phyloP scores from a whole-genome alignment of 2,888 invertebrate species.

The Galerucella nymphaeae region DNA sequence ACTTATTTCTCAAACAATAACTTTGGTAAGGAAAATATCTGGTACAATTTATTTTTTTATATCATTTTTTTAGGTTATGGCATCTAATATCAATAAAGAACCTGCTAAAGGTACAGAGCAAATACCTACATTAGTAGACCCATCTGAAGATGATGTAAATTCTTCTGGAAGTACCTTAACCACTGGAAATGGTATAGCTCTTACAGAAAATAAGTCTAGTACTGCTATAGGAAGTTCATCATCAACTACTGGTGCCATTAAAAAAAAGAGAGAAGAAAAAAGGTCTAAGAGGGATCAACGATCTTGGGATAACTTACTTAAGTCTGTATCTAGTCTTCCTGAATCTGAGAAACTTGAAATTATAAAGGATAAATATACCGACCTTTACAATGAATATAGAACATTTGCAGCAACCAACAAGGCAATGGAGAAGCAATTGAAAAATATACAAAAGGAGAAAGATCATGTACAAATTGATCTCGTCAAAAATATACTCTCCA shows the following conservation, averaged over 20 bases:
- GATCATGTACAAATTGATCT: conserved; percentile 85
- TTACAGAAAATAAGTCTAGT: neutral
- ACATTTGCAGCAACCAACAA: conserved; percentile 66
- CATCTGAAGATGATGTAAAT: neutral
- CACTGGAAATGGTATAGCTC: neutral
- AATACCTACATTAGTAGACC: neutral
- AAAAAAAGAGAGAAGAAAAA: conserved; percentile 48
- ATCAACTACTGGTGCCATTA: conserved; percentile 29
- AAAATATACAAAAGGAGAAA: conserved; percentile 77
- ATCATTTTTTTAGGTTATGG: conserved; percentile 18
- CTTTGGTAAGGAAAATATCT: neutral
- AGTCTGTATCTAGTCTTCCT: conserved; percentile 69
- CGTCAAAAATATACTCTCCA: conserved; percentile 83
- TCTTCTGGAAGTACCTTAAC: conserved; percentile 5
- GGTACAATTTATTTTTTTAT: neutral
- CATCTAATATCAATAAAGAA: neutral
- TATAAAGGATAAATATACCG: conserved; percentile 81
- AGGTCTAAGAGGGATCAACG: conserved; percentile 65
- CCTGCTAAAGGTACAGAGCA: neutral
- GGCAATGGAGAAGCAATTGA: conserved; percentile 61
- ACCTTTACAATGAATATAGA: conserved; percentile 77
- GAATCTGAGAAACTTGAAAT: conserved; percentile 77
- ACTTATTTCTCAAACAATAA: neutral
- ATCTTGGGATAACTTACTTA: conserved; percentile 75
- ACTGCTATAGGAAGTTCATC: neutral